A percentile compares a stretch with the other conserved stretches of the same genome.
Evolutionary conservation across 2,888 invertebrate genomes (phyloP).

Genomic region (Drosophila nr. fundita): DNA sequence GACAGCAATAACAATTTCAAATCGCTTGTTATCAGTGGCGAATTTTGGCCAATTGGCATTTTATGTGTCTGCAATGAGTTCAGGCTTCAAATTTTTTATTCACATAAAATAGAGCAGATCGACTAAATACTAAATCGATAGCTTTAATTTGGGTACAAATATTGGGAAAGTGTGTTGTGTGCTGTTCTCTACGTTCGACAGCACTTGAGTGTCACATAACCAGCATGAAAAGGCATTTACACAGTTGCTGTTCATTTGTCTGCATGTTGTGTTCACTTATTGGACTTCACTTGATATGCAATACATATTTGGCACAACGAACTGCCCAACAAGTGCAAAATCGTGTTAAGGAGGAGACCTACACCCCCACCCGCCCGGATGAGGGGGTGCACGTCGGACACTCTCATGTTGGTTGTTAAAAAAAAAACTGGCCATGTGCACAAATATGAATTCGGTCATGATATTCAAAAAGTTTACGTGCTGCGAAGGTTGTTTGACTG

Average conservation of each 20-base stretch:
- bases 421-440: constrained; percentile 22
- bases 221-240: constrained; percentile 70
- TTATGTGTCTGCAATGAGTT: constrained; percentile 47
- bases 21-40: constrained; percentile 35
- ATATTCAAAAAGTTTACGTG: constrained; percentile 30
- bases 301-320: constrained; percentile 50
- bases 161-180: constrained; percentile 27
- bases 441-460: constrained; percentile 45
- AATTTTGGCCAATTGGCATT: constrained; percentile 45
- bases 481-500: constrained; percentile 32
- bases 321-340: constrained; percentile 68
- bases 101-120: constrained; percentile 4
- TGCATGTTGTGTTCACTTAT: constrained; percentile 46
- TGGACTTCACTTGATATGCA: constrained; percentile 68
- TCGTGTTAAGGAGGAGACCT: constrained; percentile 56
- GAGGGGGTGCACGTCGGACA: not conserved
- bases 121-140: constrained; percentile 38
- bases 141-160: constrained; percentile 38
- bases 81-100: constrained; percentile 36
- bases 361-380: too few relatives aligned
- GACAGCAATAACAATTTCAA: constrained; percentile 20
- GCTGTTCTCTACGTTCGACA: not conserved
- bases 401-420: constrained; percentile 1
- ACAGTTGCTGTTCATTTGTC: constrained; percentile 59
- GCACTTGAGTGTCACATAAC: constrained; percentile 40